Conservation (phyloP, 2,113 vertebrate species). For the Arvicanthis niloticus region DNA sequence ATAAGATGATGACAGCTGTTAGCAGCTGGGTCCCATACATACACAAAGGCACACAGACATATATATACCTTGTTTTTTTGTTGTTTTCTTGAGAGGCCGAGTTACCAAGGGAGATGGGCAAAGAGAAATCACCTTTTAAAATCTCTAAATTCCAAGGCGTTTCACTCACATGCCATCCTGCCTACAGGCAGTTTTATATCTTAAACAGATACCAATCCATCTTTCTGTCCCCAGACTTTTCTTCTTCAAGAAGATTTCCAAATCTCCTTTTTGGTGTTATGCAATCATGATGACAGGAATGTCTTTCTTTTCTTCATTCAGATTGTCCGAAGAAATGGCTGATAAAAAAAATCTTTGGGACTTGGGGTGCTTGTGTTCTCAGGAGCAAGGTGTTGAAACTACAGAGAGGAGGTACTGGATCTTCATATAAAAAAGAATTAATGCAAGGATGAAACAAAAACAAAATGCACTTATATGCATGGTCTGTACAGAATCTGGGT, state of each 20-base stretch:
- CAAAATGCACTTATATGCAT: background rate
- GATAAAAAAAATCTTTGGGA: conserved; percentile 34
- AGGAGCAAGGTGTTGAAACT: conserved; percentile 29
- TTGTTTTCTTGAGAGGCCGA: conserved; percentile 49
- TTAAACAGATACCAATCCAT: conserved; percentile 65
- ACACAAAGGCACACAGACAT: background rate
- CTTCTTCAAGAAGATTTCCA: conserved; percentile 38
- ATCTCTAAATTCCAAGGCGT: conserved; percentile 56
- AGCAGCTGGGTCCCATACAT: conserved; percentile 15
- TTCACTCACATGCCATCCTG: conserved; percentile 35
- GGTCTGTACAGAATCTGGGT: background rate
- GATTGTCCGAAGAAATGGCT: conserved; percentile 33
- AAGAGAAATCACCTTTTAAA: conserved; percentile 4
- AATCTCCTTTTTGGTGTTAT: conserved; percentile 53
- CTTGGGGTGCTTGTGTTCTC: conserved; percentile 56
- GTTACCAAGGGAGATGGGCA: background rate
- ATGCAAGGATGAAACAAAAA: background rate
- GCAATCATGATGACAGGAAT: conserved; percentile 57
- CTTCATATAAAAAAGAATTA: conserved; percentile 23
- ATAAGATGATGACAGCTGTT: conserved; percentile 67
- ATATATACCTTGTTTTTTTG: background rate
- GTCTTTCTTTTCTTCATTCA: conserved; percentile 56
- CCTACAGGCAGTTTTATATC: conserved; percentile 31
- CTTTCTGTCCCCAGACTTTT: conserved; percentile 59
- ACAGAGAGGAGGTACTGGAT: background rate